Evolutionary conservation across 2,888 invertebrate genomes (phyloP).

Genomic region (Melinaea marsaeus): DNA sequence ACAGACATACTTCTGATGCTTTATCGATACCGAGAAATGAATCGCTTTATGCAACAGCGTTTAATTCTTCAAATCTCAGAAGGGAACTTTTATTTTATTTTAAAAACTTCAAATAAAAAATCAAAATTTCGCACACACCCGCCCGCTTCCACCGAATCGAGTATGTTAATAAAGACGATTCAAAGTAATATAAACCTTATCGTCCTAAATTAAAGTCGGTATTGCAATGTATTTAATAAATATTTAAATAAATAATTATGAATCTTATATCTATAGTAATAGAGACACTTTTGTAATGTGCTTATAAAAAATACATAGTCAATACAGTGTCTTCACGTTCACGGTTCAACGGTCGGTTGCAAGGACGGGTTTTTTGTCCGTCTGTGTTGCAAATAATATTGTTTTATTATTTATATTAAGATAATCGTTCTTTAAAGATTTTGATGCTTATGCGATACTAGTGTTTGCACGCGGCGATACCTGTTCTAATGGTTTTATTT

Average conservation of each 20-base stretch:
- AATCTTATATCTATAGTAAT: neutral
- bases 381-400: conserved; percentile 24
- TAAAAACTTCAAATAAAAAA: conserved; percentile 11
- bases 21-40: no score
- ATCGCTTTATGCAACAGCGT: no score
- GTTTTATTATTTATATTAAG: neutral
- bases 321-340: conserved; percentile 11
- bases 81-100: no score
- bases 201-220: neutral
- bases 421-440: no score
- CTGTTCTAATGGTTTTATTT: no score
- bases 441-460: no score
- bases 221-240: conserved; percentile 1
- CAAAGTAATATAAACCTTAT: conserved; percentile 9
- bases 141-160: conserved; percentile 1
- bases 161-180: neutral
- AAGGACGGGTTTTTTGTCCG: conserved; percentile 28
- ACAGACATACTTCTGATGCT: no score
- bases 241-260: neutral
- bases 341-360: conserved; percentile 30
- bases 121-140: conserved; percentile 14
- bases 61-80: no score
- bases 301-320: conserved; percentile 14
- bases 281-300: neutral
- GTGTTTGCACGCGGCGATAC: no score